Evolutionary conservation across 2,888 invertebrate genomes (phyloP).

Genomic region (Aphodius sticticus): DNA sequence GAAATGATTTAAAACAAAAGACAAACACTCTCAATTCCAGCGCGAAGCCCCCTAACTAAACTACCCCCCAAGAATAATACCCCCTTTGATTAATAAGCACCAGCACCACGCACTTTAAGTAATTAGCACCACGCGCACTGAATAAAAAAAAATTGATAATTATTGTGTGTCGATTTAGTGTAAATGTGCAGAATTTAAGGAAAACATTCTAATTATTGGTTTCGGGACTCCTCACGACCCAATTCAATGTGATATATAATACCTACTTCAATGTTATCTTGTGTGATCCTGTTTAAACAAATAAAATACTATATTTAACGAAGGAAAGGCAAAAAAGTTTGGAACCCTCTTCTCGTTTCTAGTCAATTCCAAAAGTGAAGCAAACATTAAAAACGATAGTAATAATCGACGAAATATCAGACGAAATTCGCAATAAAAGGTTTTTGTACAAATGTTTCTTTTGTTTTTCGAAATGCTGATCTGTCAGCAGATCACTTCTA

Average conservation of each 20-base stretch:
- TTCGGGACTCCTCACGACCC: background rate
- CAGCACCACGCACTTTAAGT: background rate
- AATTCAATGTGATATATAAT: conserved; percentile 4
- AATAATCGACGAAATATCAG: conserved; percentile 24
- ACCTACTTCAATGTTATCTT: background rate
- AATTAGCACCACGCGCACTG: background rate
- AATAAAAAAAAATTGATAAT: background rate
- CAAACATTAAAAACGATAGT: conserved; percentile 15
- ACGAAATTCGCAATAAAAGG: conserved; percentile 15
- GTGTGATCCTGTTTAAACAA: background rate
- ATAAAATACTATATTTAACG: no score
- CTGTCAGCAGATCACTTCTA: background rate
- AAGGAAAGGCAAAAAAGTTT: background rate
- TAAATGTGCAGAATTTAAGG: background rate
- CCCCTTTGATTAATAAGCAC: background rate
- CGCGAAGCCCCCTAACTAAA: background rate
- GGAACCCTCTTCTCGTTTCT: conserved; percentile 1
- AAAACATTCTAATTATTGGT: background rate
- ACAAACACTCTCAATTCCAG: background rate
- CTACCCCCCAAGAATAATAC: background rate
- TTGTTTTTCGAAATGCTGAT: background rate
- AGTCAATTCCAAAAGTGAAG: conserved; percentile 15
- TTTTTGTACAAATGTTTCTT: conserved; percentile 8
- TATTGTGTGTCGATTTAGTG: background rate
- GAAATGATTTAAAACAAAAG: background rate